Base-by-base conservation (phyloP, 2,888 invertebrate genomes). In the Noctua pronuba region DNA sequence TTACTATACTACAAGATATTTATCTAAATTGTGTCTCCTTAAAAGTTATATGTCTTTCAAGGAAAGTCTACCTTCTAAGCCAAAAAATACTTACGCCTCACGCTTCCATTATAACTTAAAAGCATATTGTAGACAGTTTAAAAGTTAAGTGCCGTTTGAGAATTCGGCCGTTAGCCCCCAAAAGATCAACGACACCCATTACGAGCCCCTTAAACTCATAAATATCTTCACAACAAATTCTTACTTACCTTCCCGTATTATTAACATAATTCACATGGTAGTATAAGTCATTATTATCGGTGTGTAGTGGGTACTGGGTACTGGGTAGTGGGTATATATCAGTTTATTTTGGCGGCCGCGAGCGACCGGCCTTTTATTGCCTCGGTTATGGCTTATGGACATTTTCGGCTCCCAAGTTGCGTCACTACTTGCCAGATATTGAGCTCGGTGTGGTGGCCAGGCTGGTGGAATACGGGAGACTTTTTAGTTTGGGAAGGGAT, bases 311-410 rank as follows among this genome's bases (percentile, higher is more conserved):
- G 41, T 65, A 65, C 65, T 79, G 79, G 80, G 41, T 65, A 65
- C 65, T n/a, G 65, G 65, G 65, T 65, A 10, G 78, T 75, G 76
- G 80, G 79, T 85, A 82, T 83, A 85, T 89, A 85, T 88, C 85
- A 86, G 88, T 89, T 83, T 88, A 88, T 83, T 83, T 86, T 78
- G 86, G 84, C 80, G 77, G 77, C 79, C 80, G 77, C 73, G 71
- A 75, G 82, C 89, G 87, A 77, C 78, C 85, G 82, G 68, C 80
- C 81, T 88, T 92, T 93, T 92, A 92, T 92, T 90, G 88, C 85
- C 85, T 84, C 88, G 88, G 91, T 92, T 92, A 92, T 90, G 86
- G 90, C 88, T 87, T 88, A 89, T 87, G 91, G 91, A 88, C 92
- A 89, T 90, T 91, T 90, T 86, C 76, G 87, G 90, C 80, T 88